Evolutionary conservation across 2,113 vertebrate genomes (phyloP).

Genomic region (Peromyscus californicus): DNA sequence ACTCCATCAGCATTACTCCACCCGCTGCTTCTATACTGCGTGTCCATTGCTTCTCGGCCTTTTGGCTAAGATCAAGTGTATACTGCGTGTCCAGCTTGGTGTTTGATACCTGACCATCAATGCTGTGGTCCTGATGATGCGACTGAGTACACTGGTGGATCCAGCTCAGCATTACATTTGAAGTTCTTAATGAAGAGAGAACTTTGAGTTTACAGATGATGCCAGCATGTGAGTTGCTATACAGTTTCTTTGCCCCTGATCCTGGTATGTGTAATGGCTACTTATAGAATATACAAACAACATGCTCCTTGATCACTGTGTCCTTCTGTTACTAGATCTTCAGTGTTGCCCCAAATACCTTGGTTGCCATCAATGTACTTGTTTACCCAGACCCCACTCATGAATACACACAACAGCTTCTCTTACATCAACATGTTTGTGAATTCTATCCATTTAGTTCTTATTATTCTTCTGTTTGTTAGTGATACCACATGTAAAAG

Average conservation of each 20-base stretch:
- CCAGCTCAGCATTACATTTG: background rate
- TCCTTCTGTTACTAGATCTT: background rate
- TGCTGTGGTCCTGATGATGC: background rate
- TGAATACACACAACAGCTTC: constrained; percentile 95
- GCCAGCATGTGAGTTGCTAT: constrained; percentile 94
- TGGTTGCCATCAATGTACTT: constrained; percentile 95
- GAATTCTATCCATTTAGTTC: constrained; percentile 95
- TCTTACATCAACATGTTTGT: constrained; percentile 97
- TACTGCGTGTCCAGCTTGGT: constrained; percentile 97
- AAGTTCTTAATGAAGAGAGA: background rate
- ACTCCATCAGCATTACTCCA: constrained; percentile 94
- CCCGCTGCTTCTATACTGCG: constrained; percentile 98
- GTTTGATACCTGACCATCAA: constrained; percentile 92
- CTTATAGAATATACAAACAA: background rate
- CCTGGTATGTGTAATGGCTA: constrained; percentile 96
- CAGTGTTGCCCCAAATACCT: background rate
- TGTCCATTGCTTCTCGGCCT: no score
- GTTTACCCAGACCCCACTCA: constrained; percentile 96
- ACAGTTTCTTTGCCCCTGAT: constrained; percentile 97
- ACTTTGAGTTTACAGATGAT: background rate
- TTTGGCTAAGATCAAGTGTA: no score
- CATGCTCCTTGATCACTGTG: background rate
- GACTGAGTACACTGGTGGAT: background rate
- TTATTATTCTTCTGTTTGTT: constrained; percentile 95
- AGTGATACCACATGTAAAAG: constrained; percentile 96